Base-by-base conservation (phyloP, 2,113 vertebrate genomes). In the Apus apus region DNA sequence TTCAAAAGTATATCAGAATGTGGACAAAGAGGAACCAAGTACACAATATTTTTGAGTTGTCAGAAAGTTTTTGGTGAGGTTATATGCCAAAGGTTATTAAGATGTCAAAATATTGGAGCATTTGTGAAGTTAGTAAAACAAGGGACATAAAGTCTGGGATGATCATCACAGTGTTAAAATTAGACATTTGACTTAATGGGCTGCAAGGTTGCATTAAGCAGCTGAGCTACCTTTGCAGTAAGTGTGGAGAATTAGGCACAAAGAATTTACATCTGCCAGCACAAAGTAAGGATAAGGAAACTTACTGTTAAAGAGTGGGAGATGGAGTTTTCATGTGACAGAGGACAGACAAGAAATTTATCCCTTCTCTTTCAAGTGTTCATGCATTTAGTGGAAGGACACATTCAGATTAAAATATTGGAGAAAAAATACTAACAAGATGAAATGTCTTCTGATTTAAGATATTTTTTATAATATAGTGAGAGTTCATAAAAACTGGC, bases 1-100 rank as follows among this genome's bases (percentile, higher is more conserved):
- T 78, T 74, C 0, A 2, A n/a, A 66, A 60, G 21, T 73, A 27
- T 64, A 0, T 0, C 17, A 50, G 34, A 75, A 79, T 32, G 13
- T 21, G 15, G 54, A 60, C 20, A 38, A 70, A 65, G 46, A 77
- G 11, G 8, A 92, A 32, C 2, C 5, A 43, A 2, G 1, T 51
- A 29, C 0, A 1, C 3, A 15, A 26, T 13, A 13, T 19, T 30
- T 25, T n/a, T 75, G 13, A 8, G 36, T 86, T 88, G 85, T 85
- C 19, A 67, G 58, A 71, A 92, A 56, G 23, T 34, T 25, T 82
- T 83, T 88, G 45, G 22, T 4, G 58, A 67, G 4, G 2, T 72
- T 83, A 21, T 50, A 56, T 65, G 15, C 3, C 38, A 88, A 56
- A 60, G 8, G 11, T 88, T 92, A 58, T 66, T 72, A 67, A 32